These are phyloP conservation scores for Cephus spinipes DNA, from an alignment of 2,888 invertebrate species.

Conservation along the genomic window DNA sequence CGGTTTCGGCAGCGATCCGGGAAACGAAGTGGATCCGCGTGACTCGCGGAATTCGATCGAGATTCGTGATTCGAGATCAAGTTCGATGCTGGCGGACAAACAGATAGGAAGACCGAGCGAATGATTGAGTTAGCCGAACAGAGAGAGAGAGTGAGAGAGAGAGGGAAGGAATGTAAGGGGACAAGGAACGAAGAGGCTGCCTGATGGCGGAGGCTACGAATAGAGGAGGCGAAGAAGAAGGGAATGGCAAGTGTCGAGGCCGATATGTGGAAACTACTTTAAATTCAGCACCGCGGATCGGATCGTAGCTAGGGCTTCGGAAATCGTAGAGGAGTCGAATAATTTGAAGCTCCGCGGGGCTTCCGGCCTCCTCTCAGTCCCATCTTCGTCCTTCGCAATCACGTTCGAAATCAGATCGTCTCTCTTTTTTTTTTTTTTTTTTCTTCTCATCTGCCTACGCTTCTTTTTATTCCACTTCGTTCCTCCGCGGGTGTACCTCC, in stretches of 20 bases:
- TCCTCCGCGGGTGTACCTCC: conserved; percentile 4
- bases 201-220: neutral
- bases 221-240: conserved; percentile 10
- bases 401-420: conserved; percentile 1
- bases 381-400: conserved; percentile 19
- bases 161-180: neutral
- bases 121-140: neutral
- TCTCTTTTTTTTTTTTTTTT: neutral
- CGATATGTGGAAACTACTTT: conserved; percentile 56
- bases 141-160: neutral
- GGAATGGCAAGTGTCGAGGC: conserved; percentile 12
- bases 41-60: neutral
- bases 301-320: conserved; percentile 62
- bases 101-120: neutral
- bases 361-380: conserved; percentile 40
- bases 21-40: neutral
- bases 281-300: conserved; percentile 56
- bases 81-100: neutral
- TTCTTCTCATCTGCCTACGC: too few species aligned
- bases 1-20: neutral
- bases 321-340: conserved; percentile 67
- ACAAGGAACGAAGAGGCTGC: neutral
- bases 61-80: neutral
- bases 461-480: neutral
- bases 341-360: conserved; percentile 58